These are phyloP conservation scores for Microcebus tavaratra DNA, from an alignment of 2,113 vertebrate species.

Conservation along the genomic window DNA sequence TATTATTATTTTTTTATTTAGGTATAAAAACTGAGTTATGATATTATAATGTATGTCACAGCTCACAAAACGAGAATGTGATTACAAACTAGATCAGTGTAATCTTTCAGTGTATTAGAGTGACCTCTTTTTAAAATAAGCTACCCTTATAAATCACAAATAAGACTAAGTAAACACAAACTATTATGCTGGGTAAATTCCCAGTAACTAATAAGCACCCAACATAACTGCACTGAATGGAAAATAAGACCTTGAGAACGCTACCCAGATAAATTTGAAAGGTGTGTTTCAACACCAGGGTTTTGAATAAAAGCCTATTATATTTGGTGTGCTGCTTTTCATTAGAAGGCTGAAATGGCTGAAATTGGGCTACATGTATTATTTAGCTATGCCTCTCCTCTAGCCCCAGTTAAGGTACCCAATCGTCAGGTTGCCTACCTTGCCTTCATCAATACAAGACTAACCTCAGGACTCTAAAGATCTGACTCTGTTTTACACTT, in stretches of 20 bases:
- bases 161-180: constrained; percentile 42
- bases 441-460: neutral
- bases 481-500: neutral
- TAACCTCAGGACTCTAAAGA: constrained; percentile 12
- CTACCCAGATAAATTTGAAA: constrained; percentile 32
- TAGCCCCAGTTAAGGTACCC: neutral
- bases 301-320: constrained; percentile 33
- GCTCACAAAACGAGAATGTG: neutral
- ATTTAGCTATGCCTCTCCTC: constrained; percentile 53
- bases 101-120: constrained; percentile 24
- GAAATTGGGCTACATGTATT: constrained; percentile 28
- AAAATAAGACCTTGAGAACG: constrained; percentile 44
- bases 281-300: neutral
- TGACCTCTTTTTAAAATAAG: constrained; percentile 35
- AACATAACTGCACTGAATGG: constrained; percentile 32
- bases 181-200: constrained; percentile 33
- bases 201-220: constrained; percentile 29
- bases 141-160: constrained; percentile 31
- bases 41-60: neutral
- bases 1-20: constrained; percentile 12
- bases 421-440: neutral
- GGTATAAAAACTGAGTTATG: constrained; percentile 2
- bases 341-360: constrained; percentile 55
- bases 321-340: constrained; percentile 46
- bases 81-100: constrained; percentile 1